Evolutionary conservation across 2,113 vertebrate genomes (phyloP), one percentile per base, ranked within the genome.

Genomic region (Gorsachius goisagi): DNA sequence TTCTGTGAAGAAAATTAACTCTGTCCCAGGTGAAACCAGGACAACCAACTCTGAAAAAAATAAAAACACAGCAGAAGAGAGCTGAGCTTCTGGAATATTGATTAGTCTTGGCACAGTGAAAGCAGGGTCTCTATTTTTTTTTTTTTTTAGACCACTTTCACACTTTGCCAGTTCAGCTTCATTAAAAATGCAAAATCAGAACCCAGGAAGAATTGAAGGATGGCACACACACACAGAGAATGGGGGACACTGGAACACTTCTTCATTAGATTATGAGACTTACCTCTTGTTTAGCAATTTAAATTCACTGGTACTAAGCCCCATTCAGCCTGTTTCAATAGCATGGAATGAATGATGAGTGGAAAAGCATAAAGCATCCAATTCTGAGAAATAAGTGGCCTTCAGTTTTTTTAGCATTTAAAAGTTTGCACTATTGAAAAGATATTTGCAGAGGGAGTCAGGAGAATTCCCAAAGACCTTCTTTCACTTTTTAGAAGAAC

Each of bases 141-240:
- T 96, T 88, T 95, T 91, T 79, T 97, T 96, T 92, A 97, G 97
- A 95, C 95, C 95, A 79, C 95, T 97, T 98, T 97, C 96, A 97
- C 88, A 95, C 97, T 97, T 96, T 97, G 97, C 97, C 97, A 91
- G 91, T 97, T 97, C 93, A 79, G 93, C 93, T 94, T 94, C 92
- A 86, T 96, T 97, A 96, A 95, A 96, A 98, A 98, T 95, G 97
- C 96, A 96, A 96, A 98, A 96, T 92, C 91, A 41, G 90, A 85
- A 87, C 67, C 68, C 62, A 17, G 95, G 82, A 87, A 92, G 97
- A 90, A 77, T 3, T 35, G 86, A 30, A 89, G 79, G 93, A 58
- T 72, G 35, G 12, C 44, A 44, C 44, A 44, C 44, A 44, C 44
- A 44, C 44, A 44, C 41, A 44, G 12, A 44, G 44, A 44, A 44